Percentiles rank a stretch among this genome's conserved stretches.
Conservation (phyloP, 2,888 invertebrate genomes). For the Unio pictorum region DNA sequence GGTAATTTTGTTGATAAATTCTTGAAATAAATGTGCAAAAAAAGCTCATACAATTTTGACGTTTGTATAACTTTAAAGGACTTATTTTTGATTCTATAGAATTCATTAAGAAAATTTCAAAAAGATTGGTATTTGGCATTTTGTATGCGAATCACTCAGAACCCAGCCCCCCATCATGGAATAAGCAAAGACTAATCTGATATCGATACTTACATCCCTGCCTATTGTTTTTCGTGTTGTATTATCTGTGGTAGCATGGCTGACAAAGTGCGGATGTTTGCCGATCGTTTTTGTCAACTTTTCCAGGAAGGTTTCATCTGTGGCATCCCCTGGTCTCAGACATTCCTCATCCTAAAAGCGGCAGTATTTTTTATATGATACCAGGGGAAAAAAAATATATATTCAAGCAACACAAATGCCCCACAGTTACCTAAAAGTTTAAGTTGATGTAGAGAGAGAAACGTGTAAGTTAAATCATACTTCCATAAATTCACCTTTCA, state of each 20-base stretch:
- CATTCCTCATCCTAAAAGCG: slow-evolving; percentile 86
- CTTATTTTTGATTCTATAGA: too few relatives aligned
- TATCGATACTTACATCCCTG: slow-evolving; percentile 78
- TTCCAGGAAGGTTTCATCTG: slow-evolving; percentile 85
- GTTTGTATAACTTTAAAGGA: too few relatives aligned
- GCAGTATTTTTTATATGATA: not conserved
- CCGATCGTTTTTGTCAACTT: slow-evolving; percentile 84
- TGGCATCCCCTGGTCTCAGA: slow-evolving; percentile 88
- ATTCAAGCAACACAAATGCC: too few relatives aligned
- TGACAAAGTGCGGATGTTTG: slow-evolving; percentile 86
- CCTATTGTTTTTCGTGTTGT: slow-evolving; percentile 86
- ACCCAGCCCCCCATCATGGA: too few relatives aligned
- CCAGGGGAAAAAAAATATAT: not conserved
- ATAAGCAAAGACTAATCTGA: not conserved
- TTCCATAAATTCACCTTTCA: not conserved
- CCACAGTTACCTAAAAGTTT: too few relatives aligned
- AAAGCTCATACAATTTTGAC: too few relatives aligned
- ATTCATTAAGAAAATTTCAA: too few relatives aligned
- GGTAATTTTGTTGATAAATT: too few relatives aligned
- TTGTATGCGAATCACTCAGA: too few relatives aligned
- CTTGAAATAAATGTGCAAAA: too few relatives aligned
- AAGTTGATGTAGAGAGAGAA: not conserved
- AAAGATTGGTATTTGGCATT: too few relatives aligned
- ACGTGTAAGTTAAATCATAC: not conserved
- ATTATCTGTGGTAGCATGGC: slow-evolving; percentile 82